Evolutionary conservation across 1,140 invertebrate species (phyloP), one percentile per base, ranked within the genome.

Genomic region (Aethina tumida): DNA sequence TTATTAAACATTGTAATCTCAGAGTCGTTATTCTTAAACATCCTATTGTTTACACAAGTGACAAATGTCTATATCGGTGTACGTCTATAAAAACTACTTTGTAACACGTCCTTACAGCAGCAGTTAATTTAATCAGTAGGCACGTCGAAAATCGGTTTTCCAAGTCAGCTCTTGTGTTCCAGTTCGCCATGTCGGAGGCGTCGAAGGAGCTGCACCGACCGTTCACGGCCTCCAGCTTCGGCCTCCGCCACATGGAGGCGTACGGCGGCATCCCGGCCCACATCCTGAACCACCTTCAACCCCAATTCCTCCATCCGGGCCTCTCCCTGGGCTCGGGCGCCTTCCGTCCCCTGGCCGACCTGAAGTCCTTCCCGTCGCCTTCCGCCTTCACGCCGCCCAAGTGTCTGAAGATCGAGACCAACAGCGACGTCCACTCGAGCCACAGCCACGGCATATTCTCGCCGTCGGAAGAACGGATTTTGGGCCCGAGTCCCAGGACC

Each of bases 211-310:
- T 62, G 12, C 56, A 62, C 34, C 43, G 60, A 16, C 66, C 65
- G 14, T 65, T 68, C 32, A 57, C 59, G 14, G 58, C 63, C 14
- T 51, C 66, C 5, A 59, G 61, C 10, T 71, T 72, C 36, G 66
- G 68, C 16, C 58, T 68, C 28, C 61, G 67, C 10, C 66, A 68
- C 43, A 68, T 69, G 63, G 70, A 71, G 41, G 64, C 66, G n/a
- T 71, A 70, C 45, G 55, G 64, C 10, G 63, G 66, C 9, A 50
- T 71, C 4, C 67, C 68, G n/a, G 66, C 67, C 8, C 67, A 68
- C 41, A 58, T 70, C 13, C 49, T 71, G 18, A 69, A 70, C 42
- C 64, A 67, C 44, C 49, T 70, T 17, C 68, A 69, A 42, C 66
- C 66, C 32, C 68, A 68, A 42, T 71, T 71, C 43, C 58, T 58